These are phyloP conservation scores for Sebastes schlegelii DNA, from an alignment of 2,113 vertebrate genomes.

Conservation along the genomic window DNA sequence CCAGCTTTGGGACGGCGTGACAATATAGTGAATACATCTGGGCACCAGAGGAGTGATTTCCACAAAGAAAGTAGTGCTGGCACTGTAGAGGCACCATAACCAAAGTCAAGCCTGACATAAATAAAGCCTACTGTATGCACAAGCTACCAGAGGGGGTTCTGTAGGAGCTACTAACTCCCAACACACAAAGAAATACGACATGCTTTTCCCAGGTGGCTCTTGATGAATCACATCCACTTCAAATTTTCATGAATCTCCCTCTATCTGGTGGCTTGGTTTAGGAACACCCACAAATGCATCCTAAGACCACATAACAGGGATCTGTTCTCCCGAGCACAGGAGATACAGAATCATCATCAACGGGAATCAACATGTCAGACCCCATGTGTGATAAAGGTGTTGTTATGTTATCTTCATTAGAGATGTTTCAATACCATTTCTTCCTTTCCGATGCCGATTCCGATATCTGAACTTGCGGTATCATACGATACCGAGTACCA, in stretches of 20 bases:
- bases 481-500: no score
- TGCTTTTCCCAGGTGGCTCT: slow-evolving; percentile 3
- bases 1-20: neutral
- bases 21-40: slow-evolving; percentile 35
- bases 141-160: neutral
- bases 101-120: slow-evolving; percentile 37
- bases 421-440: no score
- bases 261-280: neutral
- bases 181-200: slow-evolving; percentile 8
- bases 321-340: neutral
- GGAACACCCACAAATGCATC: neutral
- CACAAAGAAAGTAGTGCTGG: slow-evolving; percentile 9
- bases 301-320: neutral
- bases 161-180: slow-evolving; percentile 6
- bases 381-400: neutral
- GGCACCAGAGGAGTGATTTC: slow-evolving; percentile 23
- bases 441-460: no score
- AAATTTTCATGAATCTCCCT: neutral
- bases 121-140: neutral
- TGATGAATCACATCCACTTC: slow-evolving; percentile 6
- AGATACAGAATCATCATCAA: neutral
- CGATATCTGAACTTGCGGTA: no score
- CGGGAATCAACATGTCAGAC: neutral
- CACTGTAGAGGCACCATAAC: slow-evolving; percentile 12
- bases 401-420: neutral